These are phyloP conservation scores for Rhabdornis inornatus DNA, from an alignment of 2,113 vertebrate species.

Conservation along the genomic window DNA sequence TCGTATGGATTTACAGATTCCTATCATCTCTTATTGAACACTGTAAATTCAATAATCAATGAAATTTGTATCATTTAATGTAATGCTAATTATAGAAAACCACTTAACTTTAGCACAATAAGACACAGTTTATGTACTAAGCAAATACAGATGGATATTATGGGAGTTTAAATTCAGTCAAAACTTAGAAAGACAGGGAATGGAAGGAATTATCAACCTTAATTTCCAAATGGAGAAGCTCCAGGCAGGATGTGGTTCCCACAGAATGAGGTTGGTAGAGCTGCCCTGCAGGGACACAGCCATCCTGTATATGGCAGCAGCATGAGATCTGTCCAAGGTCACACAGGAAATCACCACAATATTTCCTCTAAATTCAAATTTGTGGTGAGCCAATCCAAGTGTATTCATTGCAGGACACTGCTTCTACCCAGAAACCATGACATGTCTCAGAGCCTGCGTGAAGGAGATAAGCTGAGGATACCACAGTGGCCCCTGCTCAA, in stretches of 20 bases:
- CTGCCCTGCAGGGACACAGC: neutral
- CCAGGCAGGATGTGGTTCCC: rapidly evolving
- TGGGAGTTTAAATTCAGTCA: neutral
- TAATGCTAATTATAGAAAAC: neutral
- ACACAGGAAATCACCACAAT: neutral
- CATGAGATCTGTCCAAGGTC: neutral
- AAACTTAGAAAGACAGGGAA: neutral
- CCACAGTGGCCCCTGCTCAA: neutral
- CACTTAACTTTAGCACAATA: neutral
- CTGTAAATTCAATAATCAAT: neutral
- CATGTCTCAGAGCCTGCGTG: neutral
- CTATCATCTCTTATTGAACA: neutral
- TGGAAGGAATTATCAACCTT: neutral
- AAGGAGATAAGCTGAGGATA: neutral
- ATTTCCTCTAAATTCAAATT: neutral
- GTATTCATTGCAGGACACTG: neutral
- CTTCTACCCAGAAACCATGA: neutral
- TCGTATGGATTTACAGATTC: neutral
- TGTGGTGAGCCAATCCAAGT: neutral
- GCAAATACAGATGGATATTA: neutral
- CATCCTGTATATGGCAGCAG: rapidly evolving
- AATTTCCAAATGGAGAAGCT: neutral
- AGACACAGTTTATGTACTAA: neutral
- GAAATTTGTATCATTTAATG: neutral
- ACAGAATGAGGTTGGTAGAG: neutral